Evolutionary conservation across 2,888 invertebrate species (phyloP), one percentile per base, ranked within the genome.

Genomic region (Eugnorisma glareosa): DNA sequence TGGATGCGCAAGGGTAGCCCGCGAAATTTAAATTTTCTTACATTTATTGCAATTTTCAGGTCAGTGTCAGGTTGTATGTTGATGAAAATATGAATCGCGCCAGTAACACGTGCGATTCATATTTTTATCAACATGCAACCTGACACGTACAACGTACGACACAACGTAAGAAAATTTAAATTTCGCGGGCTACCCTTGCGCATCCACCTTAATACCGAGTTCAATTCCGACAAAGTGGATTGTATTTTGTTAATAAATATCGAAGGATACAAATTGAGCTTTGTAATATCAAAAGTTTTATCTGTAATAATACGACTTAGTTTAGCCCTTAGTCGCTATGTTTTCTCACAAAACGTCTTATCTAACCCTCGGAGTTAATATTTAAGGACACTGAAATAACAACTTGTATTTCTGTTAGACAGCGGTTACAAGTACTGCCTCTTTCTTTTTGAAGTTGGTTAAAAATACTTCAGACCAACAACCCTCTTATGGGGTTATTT

Each of bases 331-430:
- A 80, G 90, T 90, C 87, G 86, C 72, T 89, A 91, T 90, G 91
- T 93, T 93, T 91, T 91, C 90, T 91, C 87, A 89, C 88, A 90
- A 90, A 92, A 93, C 92, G 91, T 89, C 90, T 90, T 91, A 88
- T 82, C 86, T 88, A 68, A 45, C 67, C 76, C 71, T 68, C 61
- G 21, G 43, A 73, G 78, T 68, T 35, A 66, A 73, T 67, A 63
- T 72, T 77, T 75, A 66, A 74, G 78, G 67, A 59, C 84, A 67
- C n/a, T 69, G 54, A 59, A 84, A 79, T 70, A 83, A 73, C 75
- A 83, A 45, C n/a, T 31, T 68, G n/a, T 72, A 73, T 74, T 77
- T 79, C 37, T 75, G 35, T 61, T 59, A 37, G 15, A 45, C 43
- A 70, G 70, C 21, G 11, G 61, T n/a, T 48, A 64, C 54, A 82